phyloP scores from a whole-genome alignment of 2,113 vertebrate genomes.

The Chrysemys picta region DNA sequence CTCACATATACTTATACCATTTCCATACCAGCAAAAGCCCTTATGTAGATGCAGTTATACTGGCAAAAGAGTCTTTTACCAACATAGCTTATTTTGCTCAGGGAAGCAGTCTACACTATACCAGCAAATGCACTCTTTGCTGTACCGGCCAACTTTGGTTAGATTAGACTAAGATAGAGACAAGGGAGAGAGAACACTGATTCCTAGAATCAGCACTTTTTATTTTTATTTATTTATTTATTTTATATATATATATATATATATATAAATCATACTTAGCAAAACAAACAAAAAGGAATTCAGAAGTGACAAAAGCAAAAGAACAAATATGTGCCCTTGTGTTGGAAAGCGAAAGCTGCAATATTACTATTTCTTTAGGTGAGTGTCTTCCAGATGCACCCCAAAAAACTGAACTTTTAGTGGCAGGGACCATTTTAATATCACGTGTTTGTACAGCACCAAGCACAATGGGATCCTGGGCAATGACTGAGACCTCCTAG shows the following conservation, averaged over 20 bases:
- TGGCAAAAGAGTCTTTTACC: background rate
- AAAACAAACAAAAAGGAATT: background rate
- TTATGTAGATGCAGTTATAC: background rate
- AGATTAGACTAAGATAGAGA: background rate
- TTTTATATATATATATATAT: too few relatives aligned
- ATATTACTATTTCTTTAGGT: background rate
- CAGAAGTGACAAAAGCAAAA: background rate
- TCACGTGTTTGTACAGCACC: accelerated
- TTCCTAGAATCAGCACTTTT: background rate
- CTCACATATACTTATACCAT: background rate
- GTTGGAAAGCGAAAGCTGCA: background rate
- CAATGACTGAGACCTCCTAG: background rate
- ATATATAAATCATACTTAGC: too few relatives aligned
- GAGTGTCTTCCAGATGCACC: background rate
- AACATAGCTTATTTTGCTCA: background rate
- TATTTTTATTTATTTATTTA: too few relatives aligned
- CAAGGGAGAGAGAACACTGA: background rate
- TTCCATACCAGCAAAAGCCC: background rate
- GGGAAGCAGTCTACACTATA: background rate
- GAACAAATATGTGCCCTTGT: background rate
- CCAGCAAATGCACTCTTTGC: background rate
- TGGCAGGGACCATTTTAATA: background rate
- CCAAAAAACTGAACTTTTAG: accelerated
- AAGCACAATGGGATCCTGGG: accelerated
- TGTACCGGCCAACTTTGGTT: background rate